Conservation (phyloP, 2,797 vertebrate genomes). For the Lophius americanus region DNA sequence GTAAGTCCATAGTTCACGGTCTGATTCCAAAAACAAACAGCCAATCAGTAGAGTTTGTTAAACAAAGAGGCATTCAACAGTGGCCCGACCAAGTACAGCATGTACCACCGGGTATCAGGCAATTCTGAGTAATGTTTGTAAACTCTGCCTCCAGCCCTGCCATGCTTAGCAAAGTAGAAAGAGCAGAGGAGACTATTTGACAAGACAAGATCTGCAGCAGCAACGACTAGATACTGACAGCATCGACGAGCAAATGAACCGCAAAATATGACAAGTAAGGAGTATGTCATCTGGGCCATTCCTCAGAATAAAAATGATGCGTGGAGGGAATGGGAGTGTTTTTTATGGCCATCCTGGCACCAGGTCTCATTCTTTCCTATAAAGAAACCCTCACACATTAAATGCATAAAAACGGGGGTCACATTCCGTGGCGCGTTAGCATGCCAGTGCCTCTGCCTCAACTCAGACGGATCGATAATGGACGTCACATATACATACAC, state of each 20-base stretch:
- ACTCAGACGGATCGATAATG: constrained; percentile 63
- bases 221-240: constrained; percentile 49
- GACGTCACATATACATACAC: constrained; percentile 19
- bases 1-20: not conserved
- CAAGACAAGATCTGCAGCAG: constrained; percentile 35
- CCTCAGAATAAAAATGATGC: constrained; percentile 56
- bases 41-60: constrained; percentile 20
- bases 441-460: constrained; percentile 51
- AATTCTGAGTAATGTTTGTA: constrained; percentile 17
- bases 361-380: constrained; percentile 62
- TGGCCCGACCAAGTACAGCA: constrained; percentile 20
- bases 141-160: constrained; percentile 35
- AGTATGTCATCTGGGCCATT: constrained; percentile 33
- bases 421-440: constrained; percentile 39
- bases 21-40: constrained; percentile 1
- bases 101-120: constrained; percentile 36
- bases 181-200: constrained; percentile 24
- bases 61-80: constrained; percentile 48
- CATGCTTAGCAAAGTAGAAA: constrained; percentile 16
- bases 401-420: constrained; percentile 48
- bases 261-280: constrained; percentile 35
- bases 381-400: constrained; percentile 21
- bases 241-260: constrained; percentile 22
- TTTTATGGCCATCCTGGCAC: constrained; percentile 44
- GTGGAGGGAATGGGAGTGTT: constrained; percentile 28